Evolutionary conservation across 2,888 invertebrate species (phyloP).

Genomic region (Oconnorella tubifera): DNA sequence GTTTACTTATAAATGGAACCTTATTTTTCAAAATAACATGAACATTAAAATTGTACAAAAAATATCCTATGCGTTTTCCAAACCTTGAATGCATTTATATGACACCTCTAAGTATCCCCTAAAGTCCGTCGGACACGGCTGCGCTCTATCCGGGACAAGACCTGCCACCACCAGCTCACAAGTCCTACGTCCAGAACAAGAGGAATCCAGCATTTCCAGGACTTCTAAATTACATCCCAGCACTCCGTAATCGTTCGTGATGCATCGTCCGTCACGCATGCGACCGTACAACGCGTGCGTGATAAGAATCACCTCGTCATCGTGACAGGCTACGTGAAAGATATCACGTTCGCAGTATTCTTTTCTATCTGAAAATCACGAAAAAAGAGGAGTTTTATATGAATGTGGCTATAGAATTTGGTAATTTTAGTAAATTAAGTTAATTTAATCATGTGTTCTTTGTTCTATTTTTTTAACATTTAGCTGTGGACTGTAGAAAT

Average conservation of each 20-base stretch:
- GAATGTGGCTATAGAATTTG: too few relatives aligned
- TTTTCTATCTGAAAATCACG: too few relatives aligned
- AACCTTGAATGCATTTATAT: conserved; percentile 25
- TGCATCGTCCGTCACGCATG: conserved; percentile 22
- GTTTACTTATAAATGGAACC: too few relatives aligned
- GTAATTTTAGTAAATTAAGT: too few relatives aligned
- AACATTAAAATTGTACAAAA: too few relatives aligned
- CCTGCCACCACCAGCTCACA: conserved; percentile 24
- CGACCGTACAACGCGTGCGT: conserved; percentile 21
- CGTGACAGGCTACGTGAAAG: conserved; percentile 3
- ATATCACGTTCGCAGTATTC: conserved; percentile 21
- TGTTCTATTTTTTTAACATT: too few relatives aligned
- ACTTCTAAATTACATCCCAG: conserved; percentile 14
- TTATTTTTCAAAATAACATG: too few relatives aligned
- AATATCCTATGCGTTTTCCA: too few relatives aligned
- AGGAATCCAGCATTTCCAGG: conserved; percentile 17
- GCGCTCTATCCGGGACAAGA: conserved; percentile 16
- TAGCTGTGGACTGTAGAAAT: too few relatives aligned
- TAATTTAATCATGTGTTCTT: too few relatives aligned
- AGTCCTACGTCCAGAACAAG: conserved; percentile 23
- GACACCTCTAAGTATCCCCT: conserved; percentile 26
- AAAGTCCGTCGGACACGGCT: conserved; percentile 25
- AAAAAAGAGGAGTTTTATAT: too few relatives aligned
- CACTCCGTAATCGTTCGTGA: conserved; percentile 8
- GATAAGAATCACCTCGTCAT: conserved; percentile 20